These are phyloP conservation scores for Myxocyprinus asiaticus DNA, from an alignment of 2,113 vertebrate genomes.

Conservation along the genomic window DNA sequence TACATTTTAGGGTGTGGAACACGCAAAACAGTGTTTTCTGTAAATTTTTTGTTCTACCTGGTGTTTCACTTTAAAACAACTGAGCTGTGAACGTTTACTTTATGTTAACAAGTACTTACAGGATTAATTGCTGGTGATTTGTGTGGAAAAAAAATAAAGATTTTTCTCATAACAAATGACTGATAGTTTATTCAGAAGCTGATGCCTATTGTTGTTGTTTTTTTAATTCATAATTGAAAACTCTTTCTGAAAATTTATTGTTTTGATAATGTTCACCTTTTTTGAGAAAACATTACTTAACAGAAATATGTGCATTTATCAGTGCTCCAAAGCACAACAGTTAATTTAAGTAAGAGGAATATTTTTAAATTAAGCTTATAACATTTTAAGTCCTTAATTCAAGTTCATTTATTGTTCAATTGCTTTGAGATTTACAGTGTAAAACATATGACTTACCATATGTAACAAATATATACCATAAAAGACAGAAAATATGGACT, in stretches of 20 bases:
- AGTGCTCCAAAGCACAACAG: no score
- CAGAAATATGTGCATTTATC: no score
- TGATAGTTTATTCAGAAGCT: background rate
- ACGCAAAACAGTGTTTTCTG: slow-evolving; percentile 63
- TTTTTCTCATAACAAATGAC: slow-evolving; percentile 56
- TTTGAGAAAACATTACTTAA: no score
- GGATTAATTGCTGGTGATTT: slow-evolving; percentile 89
- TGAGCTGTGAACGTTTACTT: slow-evolving; percentile 71
- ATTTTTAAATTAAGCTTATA: background rate
- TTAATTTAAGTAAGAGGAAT: no score
- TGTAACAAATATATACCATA: background rate
- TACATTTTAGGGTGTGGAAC: slow-evolving; percentile 38
- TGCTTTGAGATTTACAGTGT: background rate
- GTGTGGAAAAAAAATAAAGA: slow-evolving; percentile 78
- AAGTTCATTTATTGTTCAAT: background rate
- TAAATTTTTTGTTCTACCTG: slow-evolving; percentile 71
- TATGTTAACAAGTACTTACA: slow-evolving; percentile 82
- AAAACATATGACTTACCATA: background rate
- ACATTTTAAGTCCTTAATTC: background rate
- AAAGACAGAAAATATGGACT: background rate
- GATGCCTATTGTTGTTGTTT: background rate
- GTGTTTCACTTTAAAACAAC: slow-evolving; percentile 60
- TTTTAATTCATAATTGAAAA: no score
- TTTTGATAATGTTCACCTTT: no score
- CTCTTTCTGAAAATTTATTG: no score